phyloP scores from a whole-genome alignment of 2,888 invertebrate genomes.

The Dryomyza anilis region DNA sequence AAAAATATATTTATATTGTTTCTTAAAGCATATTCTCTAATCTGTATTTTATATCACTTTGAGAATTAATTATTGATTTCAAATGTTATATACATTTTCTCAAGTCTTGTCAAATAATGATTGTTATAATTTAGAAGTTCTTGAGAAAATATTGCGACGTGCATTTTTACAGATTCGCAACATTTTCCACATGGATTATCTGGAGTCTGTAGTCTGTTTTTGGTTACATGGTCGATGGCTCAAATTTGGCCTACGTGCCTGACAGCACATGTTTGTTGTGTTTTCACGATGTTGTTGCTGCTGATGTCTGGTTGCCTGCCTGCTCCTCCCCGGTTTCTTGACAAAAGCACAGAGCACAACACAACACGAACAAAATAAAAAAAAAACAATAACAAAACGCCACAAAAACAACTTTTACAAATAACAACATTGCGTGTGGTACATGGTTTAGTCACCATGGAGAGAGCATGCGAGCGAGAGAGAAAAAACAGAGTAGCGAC shows the following conservation, averaged over 20 bases:
- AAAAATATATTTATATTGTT: no score
- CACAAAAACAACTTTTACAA: no score
- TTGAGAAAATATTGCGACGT: no score
- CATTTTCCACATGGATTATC: not conserved
- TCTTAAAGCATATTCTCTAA: no score
- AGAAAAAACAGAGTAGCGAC: not conserved
- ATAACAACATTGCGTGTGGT: not conserved
- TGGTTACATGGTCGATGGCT: not conserved
- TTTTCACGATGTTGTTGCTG: constrained; percentile 16
- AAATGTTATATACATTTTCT: no score
- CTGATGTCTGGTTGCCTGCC: not conserved
- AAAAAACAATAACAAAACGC: no score
- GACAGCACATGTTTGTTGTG: constrained; percentile 22
- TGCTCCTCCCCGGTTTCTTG: not conserved
- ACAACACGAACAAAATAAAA: not conserved
- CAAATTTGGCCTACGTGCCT: constrained; percentile 26
- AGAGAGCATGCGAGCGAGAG: not conserved
- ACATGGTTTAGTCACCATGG: not conserved
- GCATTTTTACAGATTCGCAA: constrained; percentile 1
- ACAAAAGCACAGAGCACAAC: not conserved
- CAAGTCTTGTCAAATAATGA: no score
- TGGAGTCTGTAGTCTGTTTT: not conserved
- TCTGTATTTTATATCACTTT: no score
- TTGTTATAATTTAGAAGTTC: no score
- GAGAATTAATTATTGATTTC: no score